Evolutionary conservation across 2,113 vertebrate genomes (phyloP).

Genomic region (Irena cyanogastra): DNA sequence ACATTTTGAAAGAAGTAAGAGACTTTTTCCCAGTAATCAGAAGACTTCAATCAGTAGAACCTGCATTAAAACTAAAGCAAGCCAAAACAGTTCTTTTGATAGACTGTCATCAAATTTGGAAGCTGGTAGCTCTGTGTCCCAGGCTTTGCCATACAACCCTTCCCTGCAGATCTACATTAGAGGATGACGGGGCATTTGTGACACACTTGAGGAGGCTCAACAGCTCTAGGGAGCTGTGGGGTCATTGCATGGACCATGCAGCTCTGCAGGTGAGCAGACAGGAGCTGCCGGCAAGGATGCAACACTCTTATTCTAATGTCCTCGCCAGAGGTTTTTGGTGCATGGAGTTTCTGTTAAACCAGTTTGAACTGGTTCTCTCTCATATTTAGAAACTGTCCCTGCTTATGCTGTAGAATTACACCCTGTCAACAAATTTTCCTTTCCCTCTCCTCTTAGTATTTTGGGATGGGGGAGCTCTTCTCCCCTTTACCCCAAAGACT

Average conservation of each 20-base stretch:
- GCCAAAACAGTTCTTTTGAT: background rate
- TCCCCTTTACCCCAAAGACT: background rate
- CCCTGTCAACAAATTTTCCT: background rate
- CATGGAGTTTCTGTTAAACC: slow-evolving; percentile 58
- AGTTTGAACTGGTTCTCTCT: slow-evolving; percentile 53
- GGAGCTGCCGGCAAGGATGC: background rate
- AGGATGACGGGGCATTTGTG: background rate
- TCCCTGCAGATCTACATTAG: background rate
- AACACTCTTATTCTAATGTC: background rate
- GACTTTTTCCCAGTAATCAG: background rate
- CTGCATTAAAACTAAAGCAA: background rate
- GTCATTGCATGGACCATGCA: background rate
- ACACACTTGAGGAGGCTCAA: background rate
- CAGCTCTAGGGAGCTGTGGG: background rate
- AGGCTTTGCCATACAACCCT: background rate
- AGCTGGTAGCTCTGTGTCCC: background rate
- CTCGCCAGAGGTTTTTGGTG: background rate
- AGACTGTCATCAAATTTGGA: background rate
- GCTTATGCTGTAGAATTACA: slow-evolving; percentile 22
- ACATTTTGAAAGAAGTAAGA: background rate
- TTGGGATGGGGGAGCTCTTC: background rate
- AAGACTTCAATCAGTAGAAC: background rate
- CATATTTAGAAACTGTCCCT: slow-evolving; percentile 28
- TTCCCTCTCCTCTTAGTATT: background rate
- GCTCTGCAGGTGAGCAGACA: background rate